Percentiles rank a stretch among this genome's conserved stretches.
Evolutionary conservation across 2,888 invertebrate genomes (phyloP).

Genomic region (Sesia bembeciformis): DNA sequence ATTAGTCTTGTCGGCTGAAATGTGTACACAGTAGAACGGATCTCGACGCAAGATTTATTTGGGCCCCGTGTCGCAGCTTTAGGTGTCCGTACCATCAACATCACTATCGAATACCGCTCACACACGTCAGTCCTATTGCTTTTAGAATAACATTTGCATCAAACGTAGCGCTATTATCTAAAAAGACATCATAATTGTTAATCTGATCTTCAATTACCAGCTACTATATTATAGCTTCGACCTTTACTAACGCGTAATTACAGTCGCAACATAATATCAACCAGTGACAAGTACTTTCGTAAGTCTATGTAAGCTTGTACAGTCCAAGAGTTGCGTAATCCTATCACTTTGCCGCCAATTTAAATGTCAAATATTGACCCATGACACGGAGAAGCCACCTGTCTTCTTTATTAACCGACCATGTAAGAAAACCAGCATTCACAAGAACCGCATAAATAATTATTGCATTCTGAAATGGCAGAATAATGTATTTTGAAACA

Average conservation of each 20-base stretch:
- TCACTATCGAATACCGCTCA: neutral
- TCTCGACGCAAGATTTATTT: too few relatives aligned
- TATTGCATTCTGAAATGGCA: neutral
- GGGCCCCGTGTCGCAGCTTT: too few relatives aligned
- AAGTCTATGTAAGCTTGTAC: conserved; percentile 17
- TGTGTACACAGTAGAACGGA: too few relatives aligned
- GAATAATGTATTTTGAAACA: neutral
- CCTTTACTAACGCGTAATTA: conserved; percentile 47
- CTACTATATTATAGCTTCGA: conserved; percentile 25
- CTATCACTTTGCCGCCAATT: conserved; percentile 28
- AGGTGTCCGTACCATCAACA: too few relatives aligned
- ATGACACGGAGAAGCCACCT: conserved; percentile 44
- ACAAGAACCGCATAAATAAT: neutral
- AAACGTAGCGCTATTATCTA: conserved; percentile 8
- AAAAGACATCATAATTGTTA: conserved; percentile 24
- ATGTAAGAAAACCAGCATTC: neutral
- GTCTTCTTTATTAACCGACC: conserved; percentile 22
- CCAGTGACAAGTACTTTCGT: conserved; percentile 49
- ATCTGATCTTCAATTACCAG: conserved; percentile 32
- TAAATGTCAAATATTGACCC: conserved; percentile 69
- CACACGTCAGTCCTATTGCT: neutral
- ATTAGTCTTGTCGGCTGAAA: too few relatives aligned
- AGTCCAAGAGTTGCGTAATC: conserved; percentile 37
- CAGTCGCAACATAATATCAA: conserved; percentile 42
- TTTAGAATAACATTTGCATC: conserved; percentile 7